Evolutionary conservation across 2,888 invertebrate species (phyloP).

Genomic region (Lasioglossum calceatum): DNA sequence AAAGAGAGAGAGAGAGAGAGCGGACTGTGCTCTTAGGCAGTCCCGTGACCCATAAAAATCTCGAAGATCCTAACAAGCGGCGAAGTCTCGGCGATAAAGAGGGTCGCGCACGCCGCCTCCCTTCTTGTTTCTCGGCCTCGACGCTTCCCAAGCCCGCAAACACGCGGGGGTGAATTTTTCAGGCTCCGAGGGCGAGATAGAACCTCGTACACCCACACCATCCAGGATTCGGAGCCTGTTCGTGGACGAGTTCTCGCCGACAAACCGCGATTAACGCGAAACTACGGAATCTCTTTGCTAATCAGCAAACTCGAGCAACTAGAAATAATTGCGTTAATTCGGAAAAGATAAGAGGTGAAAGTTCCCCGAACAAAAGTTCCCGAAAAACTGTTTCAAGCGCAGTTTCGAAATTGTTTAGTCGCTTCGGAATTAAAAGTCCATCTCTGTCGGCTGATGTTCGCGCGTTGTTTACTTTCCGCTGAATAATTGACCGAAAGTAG

Average conservation of each 20-base stretch:
- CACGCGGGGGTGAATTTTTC: constrained; percentile 53
- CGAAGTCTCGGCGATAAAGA: constrained; percentile 53
- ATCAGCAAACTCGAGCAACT: not conserved
- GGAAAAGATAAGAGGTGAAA: not conserved
- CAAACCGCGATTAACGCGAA: not conserved
- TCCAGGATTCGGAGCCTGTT: not conserved
- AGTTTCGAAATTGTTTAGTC: not conserved
- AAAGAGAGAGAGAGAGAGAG: not conserved
- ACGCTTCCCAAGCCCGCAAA: constrained; percentile 28
- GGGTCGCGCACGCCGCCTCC: constrained; percentile 41
- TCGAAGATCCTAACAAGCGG: constrained; percentile 53
- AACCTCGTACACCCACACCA: not conserved
- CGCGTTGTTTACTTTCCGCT: not conserved
- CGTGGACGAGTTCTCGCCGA: not conserved
- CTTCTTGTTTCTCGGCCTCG: constrained; percentile 37
- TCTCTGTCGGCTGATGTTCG: not conserved
- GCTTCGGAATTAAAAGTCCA: not conserved
- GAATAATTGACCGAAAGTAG: not conserved
- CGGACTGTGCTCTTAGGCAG: constrained; percentile 21
- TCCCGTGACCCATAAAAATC: constrained; percentile 54
- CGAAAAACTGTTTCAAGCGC: not conserved
- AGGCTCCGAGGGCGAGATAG: constrained; percentile 21
- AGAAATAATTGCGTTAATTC: not conserved
- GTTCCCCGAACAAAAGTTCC: not conserved
- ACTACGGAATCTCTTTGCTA: not conserved